Evolutionary conservation across 2,888 invertebrate species (phyloP).

Genomic region (Limenitis arthemis): DNA sequence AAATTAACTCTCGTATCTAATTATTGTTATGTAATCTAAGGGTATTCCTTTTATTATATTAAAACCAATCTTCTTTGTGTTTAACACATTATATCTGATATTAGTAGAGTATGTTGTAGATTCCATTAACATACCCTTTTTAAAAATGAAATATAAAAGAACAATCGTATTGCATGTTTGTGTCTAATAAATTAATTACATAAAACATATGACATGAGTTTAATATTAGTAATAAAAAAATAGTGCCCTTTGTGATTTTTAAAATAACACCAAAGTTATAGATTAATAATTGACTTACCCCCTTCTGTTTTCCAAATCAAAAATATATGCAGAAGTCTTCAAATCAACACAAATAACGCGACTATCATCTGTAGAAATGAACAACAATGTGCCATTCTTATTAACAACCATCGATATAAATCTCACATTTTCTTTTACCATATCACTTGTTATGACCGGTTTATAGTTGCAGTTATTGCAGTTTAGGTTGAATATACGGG

Average conservation of each 20-base stretch:
- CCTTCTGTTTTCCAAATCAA: constrained; percentile 57
- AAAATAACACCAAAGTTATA: background rate
- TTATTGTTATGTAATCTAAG: too few relatives aligned
- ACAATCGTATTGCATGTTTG: too few relatives aligned
- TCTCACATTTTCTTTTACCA: constrained; percentile 43
- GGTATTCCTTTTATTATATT: too few relatives aligned
- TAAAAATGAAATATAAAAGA: too few relatives aligned
- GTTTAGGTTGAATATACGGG: constrained; percentile 28
- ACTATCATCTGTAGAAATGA: constrained; percentile 59
- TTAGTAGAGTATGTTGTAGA: too few relatives aligned
- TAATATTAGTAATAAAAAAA: background rate
- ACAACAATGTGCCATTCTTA: constrained; percentile 52
- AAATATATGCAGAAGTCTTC: constrained; percentile 45
- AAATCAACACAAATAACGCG: constrained; percentile 55
- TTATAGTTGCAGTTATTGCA: constrained; percentile 37
- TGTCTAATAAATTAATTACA: too few relatives aligned
- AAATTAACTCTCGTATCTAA: too few relatives aligned
- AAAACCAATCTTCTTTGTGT: too few relatives aligned
- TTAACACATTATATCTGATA: too few relatives aligned
- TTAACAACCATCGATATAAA: constrained; percentile 55
- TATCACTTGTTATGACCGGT: constrained; percentile 39
- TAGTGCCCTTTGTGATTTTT: background rate
- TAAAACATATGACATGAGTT: too few relatives aligned
- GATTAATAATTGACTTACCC: constrained; percentile 44
- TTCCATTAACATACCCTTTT: too few relatives aligned